A percentile compares a stretch with the other conserved stretches of the same genome.
Conservation (phyloP, 2,888 invertebrate species). For the Allygus modestus region DNA sequence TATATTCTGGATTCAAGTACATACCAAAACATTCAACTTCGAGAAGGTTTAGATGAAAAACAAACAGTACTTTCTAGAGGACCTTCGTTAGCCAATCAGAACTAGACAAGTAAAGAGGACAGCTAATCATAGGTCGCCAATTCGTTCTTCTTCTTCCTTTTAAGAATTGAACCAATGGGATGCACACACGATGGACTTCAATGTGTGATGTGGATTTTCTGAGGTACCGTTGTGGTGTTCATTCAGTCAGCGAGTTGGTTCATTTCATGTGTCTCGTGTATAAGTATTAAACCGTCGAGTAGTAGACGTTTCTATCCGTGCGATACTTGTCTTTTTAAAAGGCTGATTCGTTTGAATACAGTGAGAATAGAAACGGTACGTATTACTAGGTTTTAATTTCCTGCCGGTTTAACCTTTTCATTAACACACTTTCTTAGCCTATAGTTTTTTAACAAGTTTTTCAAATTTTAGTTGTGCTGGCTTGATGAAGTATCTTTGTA, state of each 20-base stretch:
- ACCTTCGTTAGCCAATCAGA: not conserved
- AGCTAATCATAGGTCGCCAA: conserved; percentile 4
- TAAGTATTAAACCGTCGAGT: not conserved
- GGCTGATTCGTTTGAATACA: not conserved
- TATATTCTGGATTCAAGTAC: not conserved
- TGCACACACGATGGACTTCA: not conserved
- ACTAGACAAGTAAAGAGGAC: conserved; percentile 24
- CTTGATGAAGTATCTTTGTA: too few relatives aligned
- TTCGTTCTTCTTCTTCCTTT: conserved; percentile 7
- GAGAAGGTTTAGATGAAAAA: not conserved
- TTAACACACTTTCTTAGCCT: too few relatives aligned
- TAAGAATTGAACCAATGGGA: not conserved
- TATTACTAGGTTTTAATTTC: not conserved
- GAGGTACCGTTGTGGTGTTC: conserved; percentile 30
- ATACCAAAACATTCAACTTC: not conserved
- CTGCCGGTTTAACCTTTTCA: conserved; percentile 10
- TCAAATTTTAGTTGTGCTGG: too few relatives aligned
- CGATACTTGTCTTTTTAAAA: not conserved
- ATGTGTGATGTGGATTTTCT: conserved; percentile 31
- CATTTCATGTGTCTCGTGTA: not conserved
- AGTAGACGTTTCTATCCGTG: not conserved
- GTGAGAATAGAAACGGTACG: not conserved
- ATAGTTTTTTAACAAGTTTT: too few relatives aligned
- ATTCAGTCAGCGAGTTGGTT: not conserved
- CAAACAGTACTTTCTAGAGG: not conserved